Base-by-base conservation (phyloP, 2,888 invertebrate genomes). In the Rotaria macrura region DNA sequence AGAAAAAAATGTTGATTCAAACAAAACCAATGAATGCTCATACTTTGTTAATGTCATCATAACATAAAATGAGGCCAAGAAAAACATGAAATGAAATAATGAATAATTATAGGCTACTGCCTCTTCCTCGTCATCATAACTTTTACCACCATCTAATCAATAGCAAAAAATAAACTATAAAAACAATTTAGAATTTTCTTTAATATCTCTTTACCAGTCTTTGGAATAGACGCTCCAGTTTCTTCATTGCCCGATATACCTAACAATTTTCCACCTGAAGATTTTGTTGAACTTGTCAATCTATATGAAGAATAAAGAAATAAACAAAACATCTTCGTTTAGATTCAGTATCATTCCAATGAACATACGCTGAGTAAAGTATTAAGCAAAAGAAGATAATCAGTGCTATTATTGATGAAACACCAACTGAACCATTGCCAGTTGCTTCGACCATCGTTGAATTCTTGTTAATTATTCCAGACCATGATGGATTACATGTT, bases 11-110 rank as follows among this genome's bases (percentile, higher is more conserved):
- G 9, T n/a, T n/a, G n/a, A n/a, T n/a, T n/a, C n/a, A n/a, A n/a
- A 57, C 47, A 84, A 47, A 85, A 90, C 6, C 92, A 95, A 96
- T 94, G 92, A 97, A 97, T 95, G 94, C 92, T 95, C 98, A 99
- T 43, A 79, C 38, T 97, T 97, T 88, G 99, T 99, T 87, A 99
- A 93, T 2, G 98, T 98, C 99, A 99, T 99, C 99, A 99, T 99
- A 85, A 99, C 95, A 91, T 99, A 99, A 25, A 99, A 93, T 0
- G 97, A 96, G 84, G 97, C 97, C 88, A 98, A 93, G 40, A 94
- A 95, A 92, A 99, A 96, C 93, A 98, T 96, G 88, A 96, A 92
- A 92, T 98, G 97, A 93, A 97, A 97, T 93, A 96, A 95, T 87
- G 95, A 95, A 96, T 98, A 98, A 87, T 94, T 95, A 92, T 98